Conservation (phyloP, 2,888 invertebrate genomes). For the Heliothis peltigera region DNA sequence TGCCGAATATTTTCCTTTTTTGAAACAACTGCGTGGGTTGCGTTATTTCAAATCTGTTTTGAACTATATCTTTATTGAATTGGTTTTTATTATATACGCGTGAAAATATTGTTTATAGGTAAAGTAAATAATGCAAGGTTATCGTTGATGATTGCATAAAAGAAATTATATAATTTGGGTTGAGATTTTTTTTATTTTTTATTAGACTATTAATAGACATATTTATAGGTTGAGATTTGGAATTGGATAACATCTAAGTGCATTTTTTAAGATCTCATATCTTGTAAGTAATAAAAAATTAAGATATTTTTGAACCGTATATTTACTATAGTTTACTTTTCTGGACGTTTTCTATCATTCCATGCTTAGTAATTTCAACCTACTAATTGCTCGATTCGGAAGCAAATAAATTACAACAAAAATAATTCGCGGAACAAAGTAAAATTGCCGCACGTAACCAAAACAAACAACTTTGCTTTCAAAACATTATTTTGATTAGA, state of each 20-base stretch:
- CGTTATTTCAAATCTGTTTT: slow-evolving; percentile 37
- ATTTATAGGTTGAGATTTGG: neutral
- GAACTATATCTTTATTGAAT: slow-evolving; percentile 32
- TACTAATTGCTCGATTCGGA: neutral
- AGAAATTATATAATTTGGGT: neutral
- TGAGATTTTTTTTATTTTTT: too few relatives aligned
- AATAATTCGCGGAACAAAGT: neutral
- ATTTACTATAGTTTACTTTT: too few relatives aligned
- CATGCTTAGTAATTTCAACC: neutral
- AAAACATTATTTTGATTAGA: slow-evolving; percentile 13
- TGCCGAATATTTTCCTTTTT: slow-evolving; percentile 53
- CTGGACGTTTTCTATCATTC: too few relatives aligned
- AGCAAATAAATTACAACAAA: neutral
- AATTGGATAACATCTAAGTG: neutral
- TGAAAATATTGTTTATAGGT: slow-evolving; percentile 17
- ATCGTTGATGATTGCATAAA: neutral
- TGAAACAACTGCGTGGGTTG: slow-evolving; percentile 35
- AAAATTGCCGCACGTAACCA: neutral
- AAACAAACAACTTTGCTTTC: slow-evolving; percentile 20
- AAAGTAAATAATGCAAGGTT: slow-evolving; percentile 1
- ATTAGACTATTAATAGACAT: too few relatives aligned
- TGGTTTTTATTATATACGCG: too few relatives aligned
- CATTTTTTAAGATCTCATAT: neutral
- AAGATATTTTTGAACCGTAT: neutral
- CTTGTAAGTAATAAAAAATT: neutral